Conservation (phyloP, 2,113 vertebrate species). For the Irena cyanogastra region DNA sequence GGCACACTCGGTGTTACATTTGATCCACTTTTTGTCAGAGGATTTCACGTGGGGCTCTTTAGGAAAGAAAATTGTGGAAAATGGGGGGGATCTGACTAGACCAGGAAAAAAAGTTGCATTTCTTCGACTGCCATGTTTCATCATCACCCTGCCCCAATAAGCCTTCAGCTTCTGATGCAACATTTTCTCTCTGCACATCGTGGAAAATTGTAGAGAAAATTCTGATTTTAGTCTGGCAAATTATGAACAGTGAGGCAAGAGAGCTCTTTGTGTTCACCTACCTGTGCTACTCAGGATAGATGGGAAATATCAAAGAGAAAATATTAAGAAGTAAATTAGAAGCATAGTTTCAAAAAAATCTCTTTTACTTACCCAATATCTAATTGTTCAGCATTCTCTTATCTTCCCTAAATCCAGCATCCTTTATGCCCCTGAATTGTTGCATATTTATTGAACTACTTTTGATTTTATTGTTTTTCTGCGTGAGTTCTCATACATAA, state of each 20-base stretch:
- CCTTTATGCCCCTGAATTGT: background rate
- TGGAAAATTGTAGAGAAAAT: background rate
- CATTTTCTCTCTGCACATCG: background rate
- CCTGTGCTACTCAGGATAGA: background rate
- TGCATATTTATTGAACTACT: background rate
- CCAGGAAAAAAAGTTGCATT: background rate
- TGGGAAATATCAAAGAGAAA: background rate
- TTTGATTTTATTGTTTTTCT: background rate
- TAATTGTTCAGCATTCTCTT: background rate
- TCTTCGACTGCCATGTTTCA: background rate
- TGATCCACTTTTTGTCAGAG: background rate
- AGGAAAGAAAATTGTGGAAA: background rate
- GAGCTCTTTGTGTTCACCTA: background rate
- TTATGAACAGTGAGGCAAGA: background rate
- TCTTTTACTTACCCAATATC: background rate
- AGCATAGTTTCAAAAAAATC: background rate
- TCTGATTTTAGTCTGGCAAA: background rate
- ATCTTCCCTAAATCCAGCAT: background rate
- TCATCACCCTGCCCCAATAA: background rate
- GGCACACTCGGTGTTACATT: background rate
- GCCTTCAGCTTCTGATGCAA: background rate
- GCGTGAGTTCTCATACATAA: background rate
- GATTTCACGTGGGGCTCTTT: background rate
- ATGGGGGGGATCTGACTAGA: no score
- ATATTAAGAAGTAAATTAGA: background rate